phyloP scores from a whole-genome alignment of 2,797 vertebrate species.

The Prionace glauca region DNA sequence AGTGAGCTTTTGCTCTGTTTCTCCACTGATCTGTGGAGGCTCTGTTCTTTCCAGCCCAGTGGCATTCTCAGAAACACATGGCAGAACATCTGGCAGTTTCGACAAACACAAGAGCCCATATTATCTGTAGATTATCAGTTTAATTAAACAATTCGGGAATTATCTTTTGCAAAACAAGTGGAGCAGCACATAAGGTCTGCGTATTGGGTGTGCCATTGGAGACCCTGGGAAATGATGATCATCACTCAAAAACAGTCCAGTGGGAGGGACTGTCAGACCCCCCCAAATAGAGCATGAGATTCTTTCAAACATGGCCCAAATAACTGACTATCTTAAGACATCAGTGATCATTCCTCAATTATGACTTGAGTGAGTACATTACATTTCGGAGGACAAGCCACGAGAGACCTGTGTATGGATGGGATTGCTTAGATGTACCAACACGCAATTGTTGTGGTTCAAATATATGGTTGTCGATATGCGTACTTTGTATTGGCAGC shows the following conservation, averaged over 20 bases:
- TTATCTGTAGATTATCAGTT: constrained; percentile 38
- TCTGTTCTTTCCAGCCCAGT: constrained; percentile 22
- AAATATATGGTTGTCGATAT: not conserved
- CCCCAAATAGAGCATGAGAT: not conserved
- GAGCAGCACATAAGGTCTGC: constrained; percentile 21
- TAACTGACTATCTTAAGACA: not conserved
- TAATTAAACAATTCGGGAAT: constrained; percentile 38
- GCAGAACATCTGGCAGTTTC: constrained; percentile 36
- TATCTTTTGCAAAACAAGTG: constrained; percentile 27
- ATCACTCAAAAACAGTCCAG: constrained; percentile 20
- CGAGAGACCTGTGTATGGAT: not conserved
- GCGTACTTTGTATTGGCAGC: not conserved
- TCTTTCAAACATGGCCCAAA: not conserved
- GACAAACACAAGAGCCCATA: constrained; percentile 32
- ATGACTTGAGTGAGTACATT: not conserved
- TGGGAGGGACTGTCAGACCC: constrained; percentile 1
- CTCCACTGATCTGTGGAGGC: constrained; percentile 24
- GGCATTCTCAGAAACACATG: constrained; percentile 13
- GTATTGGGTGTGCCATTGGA: not conserved
- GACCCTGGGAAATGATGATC: constrained; percentile 21
- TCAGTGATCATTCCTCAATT: not conserved
- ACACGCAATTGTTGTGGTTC: not conserved
- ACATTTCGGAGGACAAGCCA: not conserved
- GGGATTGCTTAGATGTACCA: not conserved
- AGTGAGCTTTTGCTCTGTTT: not conserved